Conservation (phyloP, 1,140 invertebrate species). For the Apis mellifera region DNA sequence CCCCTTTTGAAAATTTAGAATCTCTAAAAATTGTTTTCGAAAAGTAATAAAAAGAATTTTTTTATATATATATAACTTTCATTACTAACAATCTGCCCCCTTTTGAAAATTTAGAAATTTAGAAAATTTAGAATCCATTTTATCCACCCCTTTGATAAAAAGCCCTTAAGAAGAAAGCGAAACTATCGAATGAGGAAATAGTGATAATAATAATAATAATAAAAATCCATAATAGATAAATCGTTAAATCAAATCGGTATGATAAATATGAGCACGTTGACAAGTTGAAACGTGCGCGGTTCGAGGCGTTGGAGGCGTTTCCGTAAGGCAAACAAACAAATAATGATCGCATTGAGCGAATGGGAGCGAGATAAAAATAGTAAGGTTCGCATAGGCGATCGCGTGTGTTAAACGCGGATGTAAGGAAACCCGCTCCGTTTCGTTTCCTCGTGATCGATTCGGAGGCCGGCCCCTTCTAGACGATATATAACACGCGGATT, state of each 20-base stretch:
- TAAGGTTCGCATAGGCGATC: conserved; percentile 8
- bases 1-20: too few relatives aligned
- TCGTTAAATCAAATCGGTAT: too few relatives aligned
- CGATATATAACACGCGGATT: conserved; percentile 23
- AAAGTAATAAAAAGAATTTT: too few relatives aligned
- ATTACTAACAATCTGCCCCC: background rate
- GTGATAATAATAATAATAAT: too few relatives aligned
- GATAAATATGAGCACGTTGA: background rate
- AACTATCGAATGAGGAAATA: too few relatives aligned
- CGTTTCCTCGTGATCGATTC: conserved; percentile 37
- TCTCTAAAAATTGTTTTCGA: too few relatives aligned
- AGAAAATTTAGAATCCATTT: background rate
- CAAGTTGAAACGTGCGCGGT: conserved; percentile 14
- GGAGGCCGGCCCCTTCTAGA: background rate
- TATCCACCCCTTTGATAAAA: too few relatives aligned
- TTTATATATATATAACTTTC: too few relatives aligned
- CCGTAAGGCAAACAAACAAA: conserved; percentile 26
- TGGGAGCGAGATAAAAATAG: conserved; percentile 29
- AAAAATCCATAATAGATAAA: too few relatives aligned
- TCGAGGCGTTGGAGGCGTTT: background rate
- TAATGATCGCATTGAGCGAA: conserved; percentile 4
- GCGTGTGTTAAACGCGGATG: conserved; percentile 28
- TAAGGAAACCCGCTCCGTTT: conserved; percentile 15
- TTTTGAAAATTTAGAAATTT: too few relatives aligned
- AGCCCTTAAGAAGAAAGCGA: too few relatives aligned